Evolutionary conservation across 1,140 invertebrate species (phyloP).

Genomic region (Diprion similis): DNA sequence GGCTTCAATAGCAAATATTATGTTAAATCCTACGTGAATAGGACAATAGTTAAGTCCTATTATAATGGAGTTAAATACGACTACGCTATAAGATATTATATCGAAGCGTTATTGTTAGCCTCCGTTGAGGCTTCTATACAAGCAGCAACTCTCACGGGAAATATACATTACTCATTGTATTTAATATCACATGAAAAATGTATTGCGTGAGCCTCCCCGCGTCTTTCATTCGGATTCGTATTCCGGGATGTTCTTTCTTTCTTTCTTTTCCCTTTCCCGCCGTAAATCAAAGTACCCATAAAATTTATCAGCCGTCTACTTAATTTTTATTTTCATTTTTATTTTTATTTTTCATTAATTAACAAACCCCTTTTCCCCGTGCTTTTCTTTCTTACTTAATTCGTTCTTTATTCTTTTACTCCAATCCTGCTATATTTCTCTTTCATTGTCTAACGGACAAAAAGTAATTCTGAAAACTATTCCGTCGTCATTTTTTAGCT

Average conservation of each 20-base stretch:
- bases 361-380: too few relatives aligned
- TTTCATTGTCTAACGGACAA: too few relatives aligned
- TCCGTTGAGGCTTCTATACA: conserved; percentile 37
- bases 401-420: too few relatives aligned
- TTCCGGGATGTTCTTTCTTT: background rate
- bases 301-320: background rate
- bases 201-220: conserved; percentile 21
- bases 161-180: conserved; percentile 34
- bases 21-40: conserved; percentile 59
- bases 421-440: too few relatives aligned
- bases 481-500: too few relatives aligned
- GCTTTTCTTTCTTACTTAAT: too few relatives aligned
- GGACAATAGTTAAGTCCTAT: conserved; percentile 51
- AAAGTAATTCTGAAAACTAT: too few relatives aligned
- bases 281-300: background rate
- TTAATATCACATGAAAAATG: conserved; percentile 13
- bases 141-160: conserved; percentile 43
- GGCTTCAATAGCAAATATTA: conserved; percentile 61
- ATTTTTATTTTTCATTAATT: too few relatives aligned
- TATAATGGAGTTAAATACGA: conserved; percentile 50
- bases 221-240: conserved; percentile 25
- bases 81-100: conserved; percentile 49
- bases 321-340: background rate
- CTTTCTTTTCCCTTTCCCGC: background rate
- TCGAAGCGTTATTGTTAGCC: conserved; percentile 51